Evolutionary conservation across 2,888 invertebrate species (phyloP), one percentile per base, ranked within the genome.

Genomic region (Lycophotia porphyrea): DNA sequence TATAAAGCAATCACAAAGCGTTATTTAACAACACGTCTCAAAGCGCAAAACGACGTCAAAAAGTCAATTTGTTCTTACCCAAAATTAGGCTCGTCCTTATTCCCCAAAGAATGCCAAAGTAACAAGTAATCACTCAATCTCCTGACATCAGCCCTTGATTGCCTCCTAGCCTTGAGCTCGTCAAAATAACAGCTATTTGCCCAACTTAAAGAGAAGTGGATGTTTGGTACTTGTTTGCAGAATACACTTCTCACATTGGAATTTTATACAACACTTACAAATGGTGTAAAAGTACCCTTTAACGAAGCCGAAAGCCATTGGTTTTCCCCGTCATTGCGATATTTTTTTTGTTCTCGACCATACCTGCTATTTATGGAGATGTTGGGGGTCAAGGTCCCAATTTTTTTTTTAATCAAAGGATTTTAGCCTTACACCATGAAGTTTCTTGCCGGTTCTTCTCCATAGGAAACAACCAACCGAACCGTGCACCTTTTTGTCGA

Each of bases 61-160:
- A 82, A 79, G 82, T 58, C 55, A 77, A 77, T 79, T 77, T 79
- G n/a, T 67, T 60, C 34, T 67, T 76, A 27, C n/a, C 27, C 42
- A 63, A 67, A 64, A 78, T 82, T 82, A 78, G 60, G 36, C 39
- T 13, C 58, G 42, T 47, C 60, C 63, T 81, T 82, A 76, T 79
- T 75, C 71, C 65, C 60, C 49, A 70, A 76, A 76, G 68, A 84
- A 71, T 71, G 34, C 68, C 36, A 71, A 64, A 72, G 64, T 61
- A 81, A 80, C 64, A 73, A 80, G 84, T 71, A 49, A 79, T 82
- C 81, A 68, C 64, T 74, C 71, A 80, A 52, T 75, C 67, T 68
- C 27, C 18, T 69, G 70, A 81, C 82, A 76, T 84, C 85, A 82
- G 63, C 61, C 21, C 44, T 55, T 82, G 84, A 82, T 82, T 84